phyloP scores from a whole-genome alignment of 30 jellyfish, hydroid and myxozoan species.

The Chrysaora quinquecirrha region DNA sequence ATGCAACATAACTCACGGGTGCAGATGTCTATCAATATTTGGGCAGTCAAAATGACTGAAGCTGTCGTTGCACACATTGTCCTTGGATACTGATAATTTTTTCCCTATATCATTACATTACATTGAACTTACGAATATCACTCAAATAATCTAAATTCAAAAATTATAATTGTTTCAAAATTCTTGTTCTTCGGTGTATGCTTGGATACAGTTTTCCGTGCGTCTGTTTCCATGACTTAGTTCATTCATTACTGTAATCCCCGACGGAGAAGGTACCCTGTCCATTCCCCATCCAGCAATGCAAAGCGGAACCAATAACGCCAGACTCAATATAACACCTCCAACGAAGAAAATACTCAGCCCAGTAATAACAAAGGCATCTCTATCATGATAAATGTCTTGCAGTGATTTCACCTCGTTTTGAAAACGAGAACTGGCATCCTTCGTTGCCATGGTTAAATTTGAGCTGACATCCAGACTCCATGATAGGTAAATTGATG shows the following conservation, averaged over 20 bases:
- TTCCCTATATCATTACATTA: no score
- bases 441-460: constrained; percentile 14
- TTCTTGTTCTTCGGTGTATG: constrained; percentile 31
- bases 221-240: constrained; percentile 4
- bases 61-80: no score
- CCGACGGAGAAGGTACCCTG: constrained; percentile 33
- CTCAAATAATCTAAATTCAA: no score
- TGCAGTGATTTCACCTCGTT: constrained; percentile 38
- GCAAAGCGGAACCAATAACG: constrained; percentile 52
- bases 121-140: no score
- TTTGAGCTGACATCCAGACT: constrained; percentile 25
- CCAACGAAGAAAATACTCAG: constrained; percentile 36
- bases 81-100: no score
- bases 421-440: constrained; percentile 11
- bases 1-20: no score
- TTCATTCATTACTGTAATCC: constrained; percentile 41
- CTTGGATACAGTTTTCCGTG: constrained; percentile 1
- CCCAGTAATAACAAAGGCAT: constrained; percentile 32
- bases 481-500: constrained; percentile 34
- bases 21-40: no score
- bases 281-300: constrained; percentile 12
- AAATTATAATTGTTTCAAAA: background rate
- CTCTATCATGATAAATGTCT: constrained; percentile 33
- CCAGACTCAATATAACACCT: constrained; percentile 36
- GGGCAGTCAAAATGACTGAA: no score